Evolutionary conservation across 2,888 invertebrate species (phyloP).

Genomic region (Mesorhabditis belari): DNA sequence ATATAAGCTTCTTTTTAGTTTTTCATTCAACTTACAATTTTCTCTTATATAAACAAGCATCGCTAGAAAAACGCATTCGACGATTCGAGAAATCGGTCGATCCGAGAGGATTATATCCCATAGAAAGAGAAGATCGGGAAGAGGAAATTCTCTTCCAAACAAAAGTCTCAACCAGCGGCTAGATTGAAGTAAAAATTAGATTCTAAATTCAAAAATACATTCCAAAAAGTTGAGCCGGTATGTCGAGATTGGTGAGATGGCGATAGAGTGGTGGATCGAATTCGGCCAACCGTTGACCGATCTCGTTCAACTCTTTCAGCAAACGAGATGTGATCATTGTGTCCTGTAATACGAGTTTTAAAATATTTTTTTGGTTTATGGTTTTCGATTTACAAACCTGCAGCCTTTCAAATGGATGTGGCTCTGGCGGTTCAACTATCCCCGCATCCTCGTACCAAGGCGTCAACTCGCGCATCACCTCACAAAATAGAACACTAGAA

Average conservation of each 20-base stretch:
- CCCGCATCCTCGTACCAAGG: slow-evolving; percentile 28
- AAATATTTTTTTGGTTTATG: slow-evolving; percentile 14
- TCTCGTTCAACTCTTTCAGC: slow-evolving; percentile 32
- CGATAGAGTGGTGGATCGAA: slow-evolving; percentile 63
- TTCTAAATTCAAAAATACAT: slow-evolving; percentile 62
- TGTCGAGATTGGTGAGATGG: slow-evolving; percentile 68
- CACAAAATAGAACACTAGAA: slow-evolving; percentile 21
- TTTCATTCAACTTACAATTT: slow-evolving; percentile 61
- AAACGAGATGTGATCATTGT: slow-evolving; percentile 21
- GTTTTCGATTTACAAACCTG: no score
- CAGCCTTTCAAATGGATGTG: background rate
- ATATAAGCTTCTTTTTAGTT: background rate
- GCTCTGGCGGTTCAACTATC: background rate
- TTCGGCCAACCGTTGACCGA: slow-evolving; percentile 64
- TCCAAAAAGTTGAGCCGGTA: slow-evolving; percentile 77
- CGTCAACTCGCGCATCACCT: slow-evolving; percentile 31
- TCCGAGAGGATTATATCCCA: slow-evolving; percentile 80
- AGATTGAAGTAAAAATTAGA: slow-evolving; percentile 24
- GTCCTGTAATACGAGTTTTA: slow-evolving; percentile 15
- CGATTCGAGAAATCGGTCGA: slow-evolving; percentile 58
- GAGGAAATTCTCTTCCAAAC: slow-evolving; percentile 76
- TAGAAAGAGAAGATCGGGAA: slow-evolving; percentile 69
- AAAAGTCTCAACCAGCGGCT: slow-evolving; percentile 77
- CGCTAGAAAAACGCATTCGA: slow-evolving; percentile 70
- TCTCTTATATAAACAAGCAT: slow-evolving; percentile 70